Evolutionary conservation across 2,888 invertebrate species (phyloP), one percentile per base, ranked within the genome.

Genomic region (Cartodere bifasciata): DNA sequence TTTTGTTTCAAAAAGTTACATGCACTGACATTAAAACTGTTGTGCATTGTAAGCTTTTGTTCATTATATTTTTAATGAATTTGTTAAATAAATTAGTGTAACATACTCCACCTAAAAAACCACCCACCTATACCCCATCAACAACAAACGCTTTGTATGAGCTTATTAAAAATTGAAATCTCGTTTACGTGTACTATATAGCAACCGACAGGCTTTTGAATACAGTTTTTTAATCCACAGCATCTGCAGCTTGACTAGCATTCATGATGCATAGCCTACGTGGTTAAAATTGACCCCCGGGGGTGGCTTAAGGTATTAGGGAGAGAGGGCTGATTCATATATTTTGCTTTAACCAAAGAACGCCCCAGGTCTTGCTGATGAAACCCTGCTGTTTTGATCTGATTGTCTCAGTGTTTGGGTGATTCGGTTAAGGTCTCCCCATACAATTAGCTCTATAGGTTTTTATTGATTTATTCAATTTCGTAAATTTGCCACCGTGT

Each of bases 221-320:
- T 35, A 29, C 23, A 33, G 24, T 40, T 38, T 40, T 42, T 43
- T 42, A 38, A 43, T 43, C 40, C 38, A 16, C 23, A 39, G 38
- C 44, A 44, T 42, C 42, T 44, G 44, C 31, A 39, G 32, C 29
- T 22, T 24, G 23, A 26, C 22, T 26, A 28, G 29, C 25, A 29
- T 27, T 23, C 34, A 24, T 28, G 28, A 34, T 30, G 35, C 37
- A 39, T 39, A 40, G 38, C 39, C 34, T 34, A 39, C 39, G 42
- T 37, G 44, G 39, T 43, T 44, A 41, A 43, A 39, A 46, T 45
- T 41, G 46, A 40, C 39, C 45, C 45, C 42, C 32, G 35, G 40
- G 44, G 43, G 45, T 41, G 45, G 46, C 44, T 48, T 43, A 46
- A 46, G 48, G 46, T 47, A 47, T 46, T 45, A 45, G 36, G 40